phyloP scores from a whole-genome alignment of 2,113 vertebrate species.

The Progne subis region DNA sequence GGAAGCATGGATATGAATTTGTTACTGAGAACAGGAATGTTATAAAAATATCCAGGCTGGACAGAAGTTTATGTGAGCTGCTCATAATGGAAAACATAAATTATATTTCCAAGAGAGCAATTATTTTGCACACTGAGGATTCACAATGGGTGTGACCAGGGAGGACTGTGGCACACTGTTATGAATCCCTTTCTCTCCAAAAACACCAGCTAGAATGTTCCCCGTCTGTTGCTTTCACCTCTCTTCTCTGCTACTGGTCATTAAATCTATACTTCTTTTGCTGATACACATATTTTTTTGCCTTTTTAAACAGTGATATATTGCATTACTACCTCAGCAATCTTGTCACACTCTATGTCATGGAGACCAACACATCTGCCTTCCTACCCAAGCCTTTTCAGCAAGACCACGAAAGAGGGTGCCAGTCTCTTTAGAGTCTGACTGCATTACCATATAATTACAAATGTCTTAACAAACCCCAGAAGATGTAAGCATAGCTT shows the following conservation, averaged over 20 bases:
- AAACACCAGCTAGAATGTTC: neutral
- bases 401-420: neutral
- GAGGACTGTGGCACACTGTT: neutral
- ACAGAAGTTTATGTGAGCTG: neutral
- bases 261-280: neutral
- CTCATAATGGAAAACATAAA: neutral
- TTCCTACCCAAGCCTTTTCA: neutral
- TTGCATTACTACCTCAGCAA: neutral
- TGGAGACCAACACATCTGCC: neutral
- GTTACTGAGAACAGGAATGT: neutral
- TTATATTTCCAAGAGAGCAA: neutral
- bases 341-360: neutral
- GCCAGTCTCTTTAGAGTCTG: neutral
- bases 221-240: neutral
- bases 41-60: neutral
- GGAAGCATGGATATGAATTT: neutral
- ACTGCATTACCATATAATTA: neutral
- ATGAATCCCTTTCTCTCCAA: neutral
- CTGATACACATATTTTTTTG: fast-evolving
- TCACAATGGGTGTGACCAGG: neutral
- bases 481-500: neutral
- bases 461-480: neutral
- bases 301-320: neutral
- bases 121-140: neutral
- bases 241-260: neutral